These are phyloP conservation scores for Salticus scenicus DNA, from an alignment of 2,888 invertebrate species.

Conservation along the genomic window DNA sequence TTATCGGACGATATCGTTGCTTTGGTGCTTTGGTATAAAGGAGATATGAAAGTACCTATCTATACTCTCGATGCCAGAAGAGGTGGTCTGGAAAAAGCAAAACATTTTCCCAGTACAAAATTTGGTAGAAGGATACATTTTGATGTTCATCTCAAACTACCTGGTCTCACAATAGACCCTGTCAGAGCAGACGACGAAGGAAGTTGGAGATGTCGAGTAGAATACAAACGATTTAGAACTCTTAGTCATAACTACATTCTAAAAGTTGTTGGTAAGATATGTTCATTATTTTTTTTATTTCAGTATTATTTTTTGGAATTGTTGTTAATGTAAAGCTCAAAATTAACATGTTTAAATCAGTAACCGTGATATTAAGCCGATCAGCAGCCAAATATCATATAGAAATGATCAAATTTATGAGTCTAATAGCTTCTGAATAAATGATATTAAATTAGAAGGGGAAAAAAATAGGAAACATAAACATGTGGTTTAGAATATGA, in stretches of 20 bases:
- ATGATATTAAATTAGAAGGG: no score
- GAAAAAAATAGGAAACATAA: no score
- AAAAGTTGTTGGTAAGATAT: constrained; percentile 66
- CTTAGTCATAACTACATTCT: constrained; percentile 57
- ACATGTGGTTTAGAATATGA: no score
- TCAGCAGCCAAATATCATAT: no score
- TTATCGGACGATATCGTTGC: constrained; percentile 53
- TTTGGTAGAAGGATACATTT: constrained; percentile 62
- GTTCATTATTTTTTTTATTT: background rate
- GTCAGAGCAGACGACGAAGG: constrained; percentile 64
- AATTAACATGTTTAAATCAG: no score
- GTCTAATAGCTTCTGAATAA: no score
- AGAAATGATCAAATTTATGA: no score
- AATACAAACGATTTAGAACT: constrained; percentile 66
- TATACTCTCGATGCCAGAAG: constrained; percentile 66
- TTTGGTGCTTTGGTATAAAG: constrained; percentile 69
- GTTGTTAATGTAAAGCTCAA: background rate
- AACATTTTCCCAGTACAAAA: constrained; percentile 63
- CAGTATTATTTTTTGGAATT: background rate
- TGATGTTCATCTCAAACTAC: constrained; percentile 44
- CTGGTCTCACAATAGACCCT: constrained; percentile 62
- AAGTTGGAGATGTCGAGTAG: constrained; percentile 63
- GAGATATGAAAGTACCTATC: constrained; percentile 67
- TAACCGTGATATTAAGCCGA: no score
- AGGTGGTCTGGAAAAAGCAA: constrained; percentile 60